Evolutionary conservation across 1,140 invertebrate species (phyloP).

Genomic region (Drosophila saltans): DNA sequence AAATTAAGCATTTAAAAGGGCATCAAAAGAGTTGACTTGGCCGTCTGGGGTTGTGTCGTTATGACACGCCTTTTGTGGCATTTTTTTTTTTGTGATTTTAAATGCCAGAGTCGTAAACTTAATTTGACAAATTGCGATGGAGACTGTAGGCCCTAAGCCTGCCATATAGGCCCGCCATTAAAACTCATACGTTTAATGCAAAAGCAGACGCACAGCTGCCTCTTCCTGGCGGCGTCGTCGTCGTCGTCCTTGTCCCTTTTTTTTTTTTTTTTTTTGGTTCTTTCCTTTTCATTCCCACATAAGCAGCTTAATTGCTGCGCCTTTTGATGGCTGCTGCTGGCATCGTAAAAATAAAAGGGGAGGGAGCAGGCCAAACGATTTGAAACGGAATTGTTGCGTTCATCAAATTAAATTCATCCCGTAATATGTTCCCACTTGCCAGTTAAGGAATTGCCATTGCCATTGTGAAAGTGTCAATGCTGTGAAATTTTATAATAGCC

Average conservation of each 20-base stretch:
- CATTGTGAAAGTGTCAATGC: constrained; percentile 6
- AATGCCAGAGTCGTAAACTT: constrained; percentile 20
- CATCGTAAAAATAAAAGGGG: constrained; percentile 14
- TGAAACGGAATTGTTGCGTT: constrained; percentile 16
- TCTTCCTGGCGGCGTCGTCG: background rate
- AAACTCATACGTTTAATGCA: constrained; percentile 21
- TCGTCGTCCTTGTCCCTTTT: background rate
- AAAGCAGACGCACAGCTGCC: constrained; percentile 5
- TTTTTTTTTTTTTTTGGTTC: background rate
- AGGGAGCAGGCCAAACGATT: constrained; percentile 10
- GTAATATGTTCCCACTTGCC: constrained; percentile 13
- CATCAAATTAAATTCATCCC: constrained; percentile 5
- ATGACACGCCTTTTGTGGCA: constrained; percentile 17
- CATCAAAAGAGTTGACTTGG: constrained; percentile 18
- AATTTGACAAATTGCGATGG: constrained; percentile 20
- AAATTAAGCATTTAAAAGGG: constrained; percentile 21
- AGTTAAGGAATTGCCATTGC: background rate
- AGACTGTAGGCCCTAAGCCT: background rate
- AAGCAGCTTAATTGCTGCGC: constrained; percentile 23
- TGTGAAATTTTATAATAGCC: constrained; percentile 13
- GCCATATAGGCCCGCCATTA: constrained; percentile 10
- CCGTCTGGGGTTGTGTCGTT: constrained; percentile 3
- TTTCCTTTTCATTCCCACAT: constrained; percentile 15
- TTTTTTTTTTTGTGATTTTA: constrained; percentile 9
- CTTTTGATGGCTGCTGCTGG: constrained; percentile 19